phyloP scores from a whole-genome alignment of 2,888 invertebrate genomes.

The Drosophila lutescens region DNA sequence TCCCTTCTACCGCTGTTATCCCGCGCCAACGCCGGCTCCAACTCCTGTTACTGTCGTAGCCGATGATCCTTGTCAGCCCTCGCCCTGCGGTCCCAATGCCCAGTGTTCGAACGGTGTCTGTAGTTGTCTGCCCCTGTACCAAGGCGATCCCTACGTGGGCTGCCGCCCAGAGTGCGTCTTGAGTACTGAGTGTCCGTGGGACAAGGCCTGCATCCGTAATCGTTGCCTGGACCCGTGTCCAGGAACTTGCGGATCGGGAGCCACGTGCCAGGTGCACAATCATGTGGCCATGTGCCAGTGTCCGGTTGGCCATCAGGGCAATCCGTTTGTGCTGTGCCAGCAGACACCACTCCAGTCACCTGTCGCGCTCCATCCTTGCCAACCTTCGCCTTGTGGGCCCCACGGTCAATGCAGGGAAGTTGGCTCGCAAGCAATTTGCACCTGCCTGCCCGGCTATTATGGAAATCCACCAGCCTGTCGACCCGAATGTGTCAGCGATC shows the following conservation, averaged over 20 bases:
- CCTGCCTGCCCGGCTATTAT: constrained; percentile 87
- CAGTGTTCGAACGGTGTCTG: constrained; percentile 88
- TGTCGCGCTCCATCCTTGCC: constrained; percentile 86
- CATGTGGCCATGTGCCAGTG: constrained; percentile 89
- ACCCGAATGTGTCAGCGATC: constrained; percentile 89
- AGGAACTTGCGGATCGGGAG: constrained; percentile 88
- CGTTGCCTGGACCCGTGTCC: constrained; percentile 91
- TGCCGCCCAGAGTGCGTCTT: constrained; percentile 91
- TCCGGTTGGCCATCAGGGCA: constrained; percentile 86
- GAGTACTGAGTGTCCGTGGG: constrained; percentile 89
- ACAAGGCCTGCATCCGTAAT: constrained; percentile 89
- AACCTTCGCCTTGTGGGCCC: constrained; percentile 89
- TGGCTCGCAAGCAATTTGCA: constrained; percentile 87
- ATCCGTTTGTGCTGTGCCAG: constrained; percentile 87
- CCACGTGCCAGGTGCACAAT: constrained; percentile 90
- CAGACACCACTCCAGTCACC: constrained; percentile 52
- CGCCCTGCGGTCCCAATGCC: constrained; percentile 88
- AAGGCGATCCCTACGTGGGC: constrained; percentile 88
- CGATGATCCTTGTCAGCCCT: constrained; percentile 87
- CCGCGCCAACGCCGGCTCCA: constrained; percentile 55
- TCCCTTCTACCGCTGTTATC: constrained; percentile 88
- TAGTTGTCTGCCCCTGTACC: constrained; percentile 88
- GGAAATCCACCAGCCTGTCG: constrained; percentile 90
- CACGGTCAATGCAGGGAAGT: constrained; percentile 88
- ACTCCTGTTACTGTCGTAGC: constrained; percentile 52